Evolutionary conservation across 2,888 invertebrate species (phyloP), one percentile per base, ranked within the genome.

Genomic region (Pelosia muscerda): DNA sequence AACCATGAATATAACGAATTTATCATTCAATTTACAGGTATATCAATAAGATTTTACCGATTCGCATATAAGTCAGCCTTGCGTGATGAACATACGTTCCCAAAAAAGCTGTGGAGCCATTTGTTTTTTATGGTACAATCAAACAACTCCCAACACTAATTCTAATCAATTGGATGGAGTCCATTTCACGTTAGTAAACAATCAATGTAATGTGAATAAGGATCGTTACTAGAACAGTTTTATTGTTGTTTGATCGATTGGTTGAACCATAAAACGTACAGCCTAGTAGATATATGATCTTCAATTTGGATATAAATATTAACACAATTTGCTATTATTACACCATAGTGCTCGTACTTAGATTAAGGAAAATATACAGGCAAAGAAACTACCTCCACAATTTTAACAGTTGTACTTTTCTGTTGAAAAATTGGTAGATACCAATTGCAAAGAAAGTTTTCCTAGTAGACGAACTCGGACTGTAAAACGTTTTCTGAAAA

Each of bases 71-170:
- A 54, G 56, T 19, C 28, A 42, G 28, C n/a, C 28, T 66, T 54
- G 66, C 67, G 74, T 72, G 62, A 65, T 69, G 55, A 28, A 62
- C 66, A 65, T 57, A 54, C 56, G 63, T 74, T 61, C 13, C 25
- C 25, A 53, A 26, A 23, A 59, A 66, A 22, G 58, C 26, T 9
- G 49, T 9, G 49, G 9, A 49, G 19, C 49, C 19, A n/a, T 22
- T 54, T 19, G 8, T 23, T 66, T 49, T 55, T n/a, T 62, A 23
- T 34, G n/a, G 38, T 69, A 57, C 53, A 71, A 63, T 63, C 56
- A 59, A 69, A 61, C 42, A 57, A 59, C 25, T 58, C 2, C 28
- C 19, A 19, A 31, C 15, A 19, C 42, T 72, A 34, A 74, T 65
- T 65, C 55, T 59, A 53, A 63, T 69, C 28, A 42, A 55, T 65